These are phyloP conservation scores for Montipora capitata DNA, from an alignment of 92 coral and sea anemone genomes.

Conservation along the genomic window DNA sequence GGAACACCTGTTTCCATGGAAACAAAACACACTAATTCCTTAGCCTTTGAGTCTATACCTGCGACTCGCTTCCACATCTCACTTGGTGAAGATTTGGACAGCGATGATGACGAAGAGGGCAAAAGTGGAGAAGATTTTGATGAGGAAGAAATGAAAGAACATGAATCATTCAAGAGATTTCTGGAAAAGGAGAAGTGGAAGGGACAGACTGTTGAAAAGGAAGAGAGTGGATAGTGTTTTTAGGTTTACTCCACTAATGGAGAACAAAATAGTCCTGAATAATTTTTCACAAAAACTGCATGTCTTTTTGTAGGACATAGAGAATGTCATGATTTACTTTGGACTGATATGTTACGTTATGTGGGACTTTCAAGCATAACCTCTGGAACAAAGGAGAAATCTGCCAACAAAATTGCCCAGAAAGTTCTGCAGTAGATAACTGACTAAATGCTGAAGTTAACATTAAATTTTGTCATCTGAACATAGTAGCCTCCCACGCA, in stretches of 20 bases:
- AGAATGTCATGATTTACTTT: no score
- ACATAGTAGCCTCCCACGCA: no score
- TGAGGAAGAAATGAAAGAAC: slow-evolving; percentile 89
- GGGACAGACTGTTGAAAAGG: slow-evolving; percentile 12
- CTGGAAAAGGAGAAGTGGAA: slow-evolving; percentile 62
- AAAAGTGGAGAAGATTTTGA: slow-evolving; percentile 63
- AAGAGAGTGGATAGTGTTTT: slow-evolving; percentile 27
- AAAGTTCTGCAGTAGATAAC: no score
- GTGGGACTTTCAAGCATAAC: no score
- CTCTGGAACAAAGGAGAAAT: no score
- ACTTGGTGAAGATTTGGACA: slow-evolving; percentile 83
- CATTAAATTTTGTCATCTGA: no score
- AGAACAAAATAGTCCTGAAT: background rate
- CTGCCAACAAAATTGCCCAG: no score
- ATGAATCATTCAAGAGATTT: slow-evolving; percentile 90
- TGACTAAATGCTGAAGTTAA: no score
- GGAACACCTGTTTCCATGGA: slow-evolving; percentile 89
- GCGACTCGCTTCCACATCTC: slow-evolving; percentile 72
- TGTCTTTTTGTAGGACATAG: no score
- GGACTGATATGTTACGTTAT: no score
- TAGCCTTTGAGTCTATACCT: slow-evolving; percentile 40
- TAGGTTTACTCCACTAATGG: background rate
- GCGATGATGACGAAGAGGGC: slow-evolving; percentile 78
- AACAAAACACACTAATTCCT: slow-evolving; percentile 46
- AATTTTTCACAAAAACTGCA: no score